These are phyloP conservation scores for Papilio demoleus DNA, from an alignment of 2,888 invertebrate species.

Conservation along the genomic window DNA sequence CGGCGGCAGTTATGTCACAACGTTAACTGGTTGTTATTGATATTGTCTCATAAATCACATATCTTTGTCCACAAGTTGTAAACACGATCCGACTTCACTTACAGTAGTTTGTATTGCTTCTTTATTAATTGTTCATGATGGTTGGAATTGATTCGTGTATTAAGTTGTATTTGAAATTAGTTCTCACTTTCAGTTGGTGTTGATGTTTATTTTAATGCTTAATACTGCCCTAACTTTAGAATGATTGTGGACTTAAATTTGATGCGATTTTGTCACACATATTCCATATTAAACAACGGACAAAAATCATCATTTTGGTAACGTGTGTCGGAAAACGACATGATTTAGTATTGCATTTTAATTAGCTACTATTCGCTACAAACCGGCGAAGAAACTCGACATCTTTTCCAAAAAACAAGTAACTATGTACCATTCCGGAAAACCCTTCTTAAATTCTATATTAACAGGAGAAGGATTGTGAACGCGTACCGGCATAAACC, in stretches of 20 bases:
- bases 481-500: background rate
- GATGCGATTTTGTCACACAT: too few species aligned
- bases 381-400: background rate
- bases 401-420: slow-evolving; percentile 6
- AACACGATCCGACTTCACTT: background rate
- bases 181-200: too few species aligned
- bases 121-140: too few species aligned
- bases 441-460: background rate
- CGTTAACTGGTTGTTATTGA: slow-evolving; percentile 5
- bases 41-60: background rate
- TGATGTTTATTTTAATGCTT: too few species aligned
- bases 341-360: background rate
- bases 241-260: too few species aligned
- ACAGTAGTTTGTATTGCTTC: background rate
- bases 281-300: too few species aligned
- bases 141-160: too few species aligned
- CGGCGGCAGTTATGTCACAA: slow-evolving; percentile 9
- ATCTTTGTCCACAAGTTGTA: slow-evolving; percentile 3
- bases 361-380: background rate
- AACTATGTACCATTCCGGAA: background rate
- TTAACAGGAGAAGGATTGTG: background rate
- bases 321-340: too few species aligned
- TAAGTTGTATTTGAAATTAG: too few species aligned
- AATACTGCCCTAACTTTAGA: background rate
- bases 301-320: too few species aligned